Evolutionary conservation across 2,888 invertebrate genomes (phyloP).

Genomic region (Endotricha flammealis): DNA sequence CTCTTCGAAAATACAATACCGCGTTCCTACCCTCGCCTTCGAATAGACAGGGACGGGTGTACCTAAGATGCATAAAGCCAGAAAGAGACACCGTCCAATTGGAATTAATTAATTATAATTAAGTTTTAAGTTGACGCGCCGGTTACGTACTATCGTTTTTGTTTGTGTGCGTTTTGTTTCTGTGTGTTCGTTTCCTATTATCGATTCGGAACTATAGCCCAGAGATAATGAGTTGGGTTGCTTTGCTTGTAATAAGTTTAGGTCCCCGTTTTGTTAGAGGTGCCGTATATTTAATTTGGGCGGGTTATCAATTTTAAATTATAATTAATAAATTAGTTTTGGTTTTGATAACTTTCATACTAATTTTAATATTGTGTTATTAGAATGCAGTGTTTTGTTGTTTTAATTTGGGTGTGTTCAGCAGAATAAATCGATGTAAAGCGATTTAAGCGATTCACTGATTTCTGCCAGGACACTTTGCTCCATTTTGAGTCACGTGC

Average conservation of each 20-base stretch:
- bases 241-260: constrained; percentile 69
- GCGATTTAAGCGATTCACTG: too few species aligned
- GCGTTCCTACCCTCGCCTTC: constrained; percentile 56
- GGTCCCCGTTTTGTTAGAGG: constrained; percentile 28
- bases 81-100: constrained; percentile 77
- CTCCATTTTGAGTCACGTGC: too few species aligned
- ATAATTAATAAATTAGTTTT: too few species aligned
- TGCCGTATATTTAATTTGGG: constrained; percentile 21
- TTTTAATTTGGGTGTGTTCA: too few species aligned
- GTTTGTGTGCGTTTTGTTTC: constrained; percentile 49
- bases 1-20: constrained; percentile 76
- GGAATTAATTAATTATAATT: constrained; percentile 91
- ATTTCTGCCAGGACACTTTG: too few species aligned
- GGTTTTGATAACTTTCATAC: too few species aligned
- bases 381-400: too few species aligned
- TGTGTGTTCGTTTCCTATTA: constrained; percentile 62
- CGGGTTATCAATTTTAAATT: constrained; percentile 27
- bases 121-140: constrained; percentile 87
- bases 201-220: constrained; percentile 71
- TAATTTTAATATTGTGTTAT: too few species aligned
- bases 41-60: constrained; percentile 50
- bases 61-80: constrained; percentile 63
- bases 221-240: constrained; percentile 73
- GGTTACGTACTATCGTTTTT: constrained; percentile 71
- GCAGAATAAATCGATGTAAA: too few species aligned